Conservation (phyloP, 2,888 invertebrate species). For the Rhamnusium bicolor region DNA sequence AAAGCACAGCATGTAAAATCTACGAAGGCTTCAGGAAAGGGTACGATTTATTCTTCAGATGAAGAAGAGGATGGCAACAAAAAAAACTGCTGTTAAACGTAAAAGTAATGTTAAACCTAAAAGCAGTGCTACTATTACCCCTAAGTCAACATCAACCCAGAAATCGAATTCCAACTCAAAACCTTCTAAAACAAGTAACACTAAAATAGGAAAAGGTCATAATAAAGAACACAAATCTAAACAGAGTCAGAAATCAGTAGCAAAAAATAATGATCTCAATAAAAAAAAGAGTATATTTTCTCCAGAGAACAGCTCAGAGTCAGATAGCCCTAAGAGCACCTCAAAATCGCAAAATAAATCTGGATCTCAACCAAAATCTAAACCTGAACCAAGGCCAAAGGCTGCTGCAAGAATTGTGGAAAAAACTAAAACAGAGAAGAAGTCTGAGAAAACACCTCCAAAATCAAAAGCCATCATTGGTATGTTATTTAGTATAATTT, state of each 20-base stretch:
- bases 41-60: constrained; percentile 37
- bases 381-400: constrained; percentile 70
- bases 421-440: constrained; percentile 61
- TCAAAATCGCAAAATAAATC: constrained; percentile 34
- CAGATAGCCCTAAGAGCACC: constrained; percentile 69
- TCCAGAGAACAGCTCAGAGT: constrained; percentile 84
- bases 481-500: constrained; percentile 6
- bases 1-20: constrained; percentile 44
- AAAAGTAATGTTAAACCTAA: constrained; percentile 77
- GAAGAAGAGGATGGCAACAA: constrained; percentile 62
- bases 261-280: constrained; percentile 58
- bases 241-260: constrained; percentile 39
- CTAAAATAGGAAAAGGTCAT: constrained; percentile 41
- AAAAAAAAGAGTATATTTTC: constrained; percentile 89
- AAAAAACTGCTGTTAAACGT: constrained; percentile 66
- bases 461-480: constrained; percentile 76
- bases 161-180: constrained; percentile 37
- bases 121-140: constrained; percentile 76
- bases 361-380: constrained; percentile 69
- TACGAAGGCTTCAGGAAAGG: constrained; percentile 52
- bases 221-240: constrained; percentile 53
- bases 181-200: constrained; percentile 28
- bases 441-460: constrained; percentile 68
- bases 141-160: constrained; percentile 68
- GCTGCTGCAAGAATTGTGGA: constrained; percentile 65